Conservation (phyloP, 2,797 vertebrate species). For the Carapus acus region DNA sequence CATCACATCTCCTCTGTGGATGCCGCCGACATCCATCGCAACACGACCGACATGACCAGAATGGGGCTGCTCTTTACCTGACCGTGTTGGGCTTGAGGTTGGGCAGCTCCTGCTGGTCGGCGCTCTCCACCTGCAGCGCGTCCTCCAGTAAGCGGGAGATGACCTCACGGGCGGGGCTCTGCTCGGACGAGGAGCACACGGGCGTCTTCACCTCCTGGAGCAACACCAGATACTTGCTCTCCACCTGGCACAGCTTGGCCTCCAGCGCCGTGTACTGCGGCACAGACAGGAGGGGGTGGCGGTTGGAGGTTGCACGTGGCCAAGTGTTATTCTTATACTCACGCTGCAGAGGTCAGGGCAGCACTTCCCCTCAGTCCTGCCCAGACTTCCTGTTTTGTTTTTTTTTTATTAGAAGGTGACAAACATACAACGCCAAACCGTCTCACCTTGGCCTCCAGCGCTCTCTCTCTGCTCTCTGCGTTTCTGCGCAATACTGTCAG, state of each 20-base stretch:
- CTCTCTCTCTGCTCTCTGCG: conserved; percentile 83
- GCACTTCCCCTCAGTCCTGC: conserved; percentile 33
- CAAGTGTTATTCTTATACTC: conserved; percentile 11
- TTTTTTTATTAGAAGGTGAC: neutral
- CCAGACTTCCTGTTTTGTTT: conserved; percentile 46
- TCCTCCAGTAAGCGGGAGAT: conserved; percentile 90
- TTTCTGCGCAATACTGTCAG: conserved; percentile 87
- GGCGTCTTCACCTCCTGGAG: conserved; percentile 93
- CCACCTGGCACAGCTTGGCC: conserved; percentile 94
- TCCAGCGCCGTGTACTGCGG: conserved; percentile 84
- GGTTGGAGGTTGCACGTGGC: too few relatives aligned
- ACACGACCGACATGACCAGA: too few relatives aligned
- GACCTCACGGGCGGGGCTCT: conserved; percentile 78
- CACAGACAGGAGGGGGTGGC: conserved; percentile 2
- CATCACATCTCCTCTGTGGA: too few relatives aligned
- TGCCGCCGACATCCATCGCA: too few relatives aligned
- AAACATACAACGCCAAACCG: too few relatives aligned
- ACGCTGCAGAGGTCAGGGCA: conserved; percentile 18
- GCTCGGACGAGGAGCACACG: conserved; percentile 84
- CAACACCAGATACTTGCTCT: conserved; percentile 93
- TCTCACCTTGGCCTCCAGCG: conserved; percentile 91
- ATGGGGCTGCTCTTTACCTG: conserved; percentile 86
- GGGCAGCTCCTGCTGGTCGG: conserved; percentile 79
- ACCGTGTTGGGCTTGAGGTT: conserved; percentile 85
- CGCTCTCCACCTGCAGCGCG: conserved; percentile 83